Evolutionary conservation across 2,797 vertebrate species (phyloP), one percentile per base, ranked within the genome.

Genomic region (Helicolenus hilgendorfi): DNA sequence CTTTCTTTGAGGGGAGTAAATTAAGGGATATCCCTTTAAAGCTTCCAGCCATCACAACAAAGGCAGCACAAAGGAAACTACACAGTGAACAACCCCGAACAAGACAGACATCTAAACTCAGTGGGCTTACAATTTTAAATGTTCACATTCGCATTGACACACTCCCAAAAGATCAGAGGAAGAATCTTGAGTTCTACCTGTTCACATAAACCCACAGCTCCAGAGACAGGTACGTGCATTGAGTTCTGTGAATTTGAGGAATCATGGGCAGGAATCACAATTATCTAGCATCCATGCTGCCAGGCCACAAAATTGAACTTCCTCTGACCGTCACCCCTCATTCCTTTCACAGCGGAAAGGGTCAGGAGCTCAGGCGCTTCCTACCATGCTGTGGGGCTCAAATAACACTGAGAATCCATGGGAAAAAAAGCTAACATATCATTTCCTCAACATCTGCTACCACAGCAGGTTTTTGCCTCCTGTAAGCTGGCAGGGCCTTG

Each of bases 381-480:
- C 64, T 29, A 24, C 26, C 85, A 68, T 49, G 84, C 73, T 59
- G 81, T 9, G 55, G 68, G 75, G 76, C 65, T 90, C 83, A 81
- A 89, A 88, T 83, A 92, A 83, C 83, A 78, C 59, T 80, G 68
- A 83, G 69, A 59, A 70, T 38, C 69, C 9, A 63, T 72, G 77
- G 27, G 64, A 69, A 79, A 75, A 82, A 56, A 41, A 77, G 35
- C 56, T 49, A 79, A 86, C 86, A 77, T 90, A 93, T 94, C 36
- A 90, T 84, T 94, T 92, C 87, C 84, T 93, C 86, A 91, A 92
- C 91, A 93, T 96, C 92, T 95, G 92, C 90, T 81, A 15, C 70
- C 56, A 36, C 94, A 93, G 95, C 89, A 92, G 89, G 90, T 87
- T 88, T 92, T 79, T 80, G 67, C 76, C 85, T 92, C 81, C 77